phyloP scores from a whole-genome alignment of 1,140 invertebrate genomes.

The Lamellibrachia luymesi region DNA sequence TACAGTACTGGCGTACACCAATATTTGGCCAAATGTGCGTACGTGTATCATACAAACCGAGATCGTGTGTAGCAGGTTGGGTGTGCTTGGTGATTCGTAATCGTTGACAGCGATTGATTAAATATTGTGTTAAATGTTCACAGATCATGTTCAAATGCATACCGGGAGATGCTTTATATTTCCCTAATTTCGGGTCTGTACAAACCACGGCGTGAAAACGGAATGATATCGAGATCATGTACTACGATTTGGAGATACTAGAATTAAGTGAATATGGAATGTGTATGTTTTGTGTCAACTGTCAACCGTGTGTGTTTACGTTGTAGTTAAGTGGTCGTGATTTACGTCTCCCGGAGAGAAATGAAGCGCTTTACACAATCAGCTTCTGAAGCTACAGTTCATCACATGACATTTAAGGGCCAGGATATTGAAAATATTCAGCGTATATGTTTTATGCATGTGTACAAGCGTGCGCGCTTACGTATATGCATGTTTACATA shows the following conservation, averaged over 20 bases:
- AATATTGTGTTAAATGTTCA: not conserved
- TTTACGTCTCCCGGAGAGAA: not conserved
- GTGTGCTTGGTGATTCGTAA: not conserved
- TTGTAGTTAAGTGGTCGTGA: not conserved
- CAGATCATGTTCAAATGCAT: not conserved
- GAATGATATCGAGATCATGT: not conserved
- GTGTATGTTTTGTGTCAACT: not conserved
- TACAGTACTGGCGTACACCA: not conserved
- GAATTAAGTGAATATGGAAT: not conserved
- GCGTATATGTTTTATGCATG: not conserved
- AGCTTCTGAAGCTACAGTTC: not conserved
- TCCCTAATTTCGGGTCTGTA: not conserved
- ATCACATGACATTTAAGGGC: not conserved
- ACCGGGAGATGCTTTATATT: not conserved
- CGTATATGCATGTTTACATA: not conserved
- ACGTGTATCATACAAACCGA: not conserved
- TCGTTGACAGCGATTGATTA: not conserved
- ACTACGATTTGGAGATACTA: not conserved
- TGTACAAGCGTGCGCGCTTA: not conserved
- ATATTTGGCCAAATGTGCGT: not conserved
- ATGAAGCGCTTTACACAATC: not conserved
- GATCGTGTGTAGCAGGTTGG: not conserved
- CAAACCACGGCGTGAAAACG: not conserved
- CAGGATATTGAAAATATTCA: slow-evolving; percentile 5
- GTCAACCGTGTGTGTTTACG: not conserved